Conservation (phyloP, 2,113 vertebrate genomes). For the Marcusenius ussheri region DNA sequence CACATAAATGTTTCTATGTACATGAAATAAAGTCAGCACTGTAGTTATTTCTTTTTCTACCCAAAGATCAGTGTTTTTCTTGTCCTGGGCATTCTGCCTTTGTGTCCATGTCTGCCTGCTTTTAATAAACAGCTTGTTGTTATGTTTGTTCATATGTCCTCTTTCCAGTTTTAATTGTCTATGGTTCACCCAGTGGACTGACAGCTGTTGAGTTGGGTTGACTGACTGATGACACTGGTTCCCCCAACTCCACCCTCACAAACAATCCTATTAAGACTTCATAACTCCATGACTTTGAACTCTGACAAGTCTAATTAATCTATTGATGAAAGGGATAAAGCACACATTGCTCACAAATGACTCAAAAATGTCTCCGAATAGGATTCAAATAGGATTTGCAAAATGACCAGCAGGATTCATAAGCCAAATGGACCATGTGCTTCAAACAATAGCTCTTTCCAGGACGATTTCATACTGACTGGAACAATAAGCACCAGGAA, state of each 20-base stretch:
- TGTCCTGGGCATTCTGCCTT: not conserved
- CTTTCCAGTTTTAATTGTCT: not conserved
- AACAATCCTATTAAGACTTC: not conserved
- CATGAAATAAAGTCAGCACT: constrained; percentile 50
- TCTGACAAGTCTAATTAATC: not conserved
- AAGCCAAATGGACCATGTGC: not conserved
- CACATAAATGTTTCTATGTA: constrained; percentile 33
- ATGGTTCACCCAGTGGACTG: not conserved
- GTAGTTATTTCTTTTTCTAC: constrained; percentile 36
- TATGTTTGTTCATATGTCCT: not conserved
- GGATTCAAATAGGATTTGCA: too few species aligned
- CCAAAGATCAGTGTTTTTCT: not conserved
- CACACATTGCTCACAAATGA: not conserved
- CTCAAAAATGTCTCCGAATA: not conserved
- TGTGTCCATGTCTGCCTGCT: not conserved
- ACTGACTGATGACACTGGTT: not conserved
- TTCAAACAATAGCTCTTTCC: not conserved
- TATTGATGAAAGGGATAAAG: not conserved
- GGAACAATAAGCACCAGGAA: constrained; percentile 30
- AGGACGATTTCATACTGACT: constrained; percentile 27
- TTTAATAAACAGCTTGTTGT: not conserved
- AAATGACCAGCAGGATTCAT: not conserved
- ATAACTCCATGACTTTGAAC: not conserved
- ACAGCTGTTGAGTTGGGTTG: not conserved
- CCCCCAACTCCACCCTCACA: not conserved